These are phyloP conservation scores for Enhydra lutris DNA, from an alignment of 2,113 vertebrate species.

Conservation along the genomic window DNA sequence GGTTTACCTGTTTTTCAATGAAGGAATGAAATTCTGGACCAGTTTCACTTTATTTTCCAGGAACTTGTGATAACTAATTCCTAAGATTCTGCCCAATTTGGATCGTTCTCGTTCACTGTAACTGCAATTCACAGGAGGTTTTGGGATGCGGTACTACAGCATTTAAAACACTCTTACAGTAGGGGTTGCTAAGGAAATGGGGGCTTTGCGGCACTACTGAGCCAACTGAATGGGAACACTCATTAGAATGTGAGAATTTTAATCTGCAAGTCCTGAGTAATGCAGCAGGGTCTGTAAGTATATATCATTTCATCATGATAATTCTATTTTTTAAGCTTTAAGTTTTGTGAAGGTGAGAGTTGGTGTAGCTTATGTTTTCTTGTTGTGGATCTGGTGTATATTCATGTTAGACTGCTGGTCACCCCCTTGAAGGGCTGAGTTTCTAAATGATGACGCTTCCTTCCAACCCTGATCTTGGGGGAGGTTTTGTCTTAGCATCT, in stretches of 20 bases:
- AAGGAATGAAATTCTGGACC: not conserved
- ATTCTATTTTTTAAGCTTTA: not conserved
- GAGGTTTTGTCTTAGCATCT: not conserved
- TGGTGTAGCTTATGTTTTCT: not conserved
- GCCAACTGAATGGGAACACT: not conserved
- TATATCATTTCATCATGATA: not conserved
- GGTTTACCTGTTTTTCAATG: not conserved
- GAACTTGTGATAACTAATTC: not conserved
- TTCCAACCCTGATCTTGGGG: not conserved
- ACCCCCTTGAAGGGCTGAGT: not conserved
- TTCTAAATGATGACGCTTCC: not conserved
- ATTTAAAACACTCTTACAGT: not conserved
- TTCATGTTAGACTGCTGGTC: not conserved
- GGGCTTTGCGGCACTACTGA: not conserved
- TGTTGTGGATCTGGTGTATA: not conserved
- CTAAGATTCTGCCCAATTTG: not conserved
- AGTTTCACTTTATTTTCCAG: conserved; percentile 9
- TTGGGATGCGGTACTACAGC: not conserved
- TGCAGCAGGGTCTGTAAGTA: conserved; percentile 30
- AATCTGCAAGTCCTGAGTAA: conserved; percentile 27
- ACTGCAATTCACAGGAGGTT: not conserved
- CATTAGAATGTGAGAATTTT: conserved; percentile 11
- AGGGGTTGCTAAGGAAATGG: not conserved
- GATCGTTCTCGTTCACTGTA: not conserved
- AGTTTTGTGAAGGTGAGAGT: not conserved